These are phyloP conservation scores for Phalacrocorax pelagicus DNA, from an alignment of 2,113 vertebrate species.

Conservation along the genomic window DNA sequence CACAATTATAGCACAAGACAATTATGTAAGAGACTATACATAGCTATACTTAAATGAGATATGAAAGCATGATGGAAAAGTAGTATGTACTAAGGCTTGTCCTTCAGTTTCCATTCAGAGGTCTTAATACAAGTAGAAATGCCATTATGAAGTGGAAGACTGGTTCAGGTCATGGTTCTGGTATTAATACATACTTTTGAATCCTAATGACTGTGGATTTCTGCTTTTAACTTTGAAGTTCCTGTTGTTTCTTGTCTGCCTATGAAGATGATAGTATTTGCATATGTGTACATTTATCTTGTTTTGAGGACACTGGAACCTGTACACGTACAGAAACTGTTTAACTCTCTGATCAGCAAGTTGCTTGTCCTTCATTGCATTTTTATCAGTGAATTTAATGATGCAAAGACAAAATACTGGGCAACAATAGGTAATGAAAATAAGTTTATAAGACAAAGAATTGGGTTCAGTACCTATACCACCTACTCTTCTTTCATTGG, in stretches of 20 bases:
- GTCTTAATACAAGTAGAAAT: not conserved
- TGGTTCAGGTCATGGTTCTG: not conserved
- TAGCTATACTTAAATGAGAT: not conserved
- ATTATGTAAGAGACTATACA: fast-evolving
- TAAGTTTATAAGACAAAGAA: not conserved
- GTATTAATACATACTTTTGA: not conserved
- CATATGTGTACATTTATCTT: not conserved
- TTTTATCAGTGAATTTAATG: not conserved
- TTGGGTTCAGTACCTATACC: not conserved
- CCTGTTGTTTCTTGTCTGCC: not conserved
- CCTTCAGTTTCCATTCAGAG: not conserved
- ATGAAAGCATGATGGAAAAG: not conserved
- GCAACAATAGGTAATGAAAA: not conserved
- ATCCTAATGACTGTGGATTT: not conserved
- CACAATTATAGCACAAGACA: not conserved
- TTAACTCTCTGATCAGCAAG: not conserved
- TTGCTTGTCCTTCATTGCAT: not conserved
- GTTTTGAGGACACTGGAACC: not conserved
- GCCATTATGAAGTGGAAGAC: not conserved
- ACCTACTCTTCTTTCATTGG: not conserved
- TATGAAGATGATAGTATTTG: not conserved
- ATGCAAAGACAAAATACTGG: not conserved
- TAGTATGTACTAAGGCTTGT: not conserved
- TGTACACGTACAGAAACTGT: not conserved
- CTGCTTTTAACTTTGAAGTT: not conserved